Evolutionary conservation across 92 coral and sea anemone genomes (phyloP).

Genomic region (Metridium senile): DNA sequence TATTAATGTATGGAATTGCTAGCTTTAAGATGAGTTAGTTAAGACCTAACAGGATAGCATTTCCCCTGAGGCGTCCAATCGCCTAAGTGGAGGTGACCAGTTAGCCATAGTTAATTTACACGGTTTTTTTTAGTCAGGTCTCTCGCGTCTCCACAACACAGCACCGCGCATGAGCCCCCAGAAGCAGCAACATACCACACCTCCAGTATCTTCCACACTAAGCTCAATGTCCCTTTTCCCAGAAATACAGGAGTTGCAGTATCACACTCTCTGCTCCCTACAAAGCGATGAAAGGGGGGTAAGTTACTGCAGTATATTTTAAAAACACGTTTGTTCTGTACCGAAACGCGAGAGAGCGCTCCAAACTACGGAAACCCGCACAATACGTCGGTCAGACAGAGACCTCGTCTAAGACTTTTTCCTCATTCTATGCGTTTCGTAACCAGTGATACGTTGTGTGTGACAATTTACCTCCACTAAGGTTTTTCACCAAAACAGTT

Average conservation of each 20-base stretch:
- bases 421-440: constrained; percentile 20
- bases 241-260: constrained; percentile 67
- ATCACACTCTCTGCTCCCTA: constrained; percentile 59
- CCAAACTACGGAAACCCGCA: constrained; percentile 29
- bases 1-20: constrained; percentile 24
- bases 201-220: constrained; percentile 34
- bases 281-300: constrained; percentile 71
- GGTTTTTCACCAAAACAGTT: constrained; percentile 30
- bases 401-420: constrained; percentile 26
- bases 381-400: constrained; percentile 29
- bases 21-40: constrained; percentile 28
- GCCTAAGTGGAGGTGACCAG: constrained; percentile 46
- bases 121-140: constrained; percentile 42
- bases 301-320: constrained; percentile 37
- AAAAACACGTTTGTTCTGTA: constrained; percentile 22
- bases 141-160: constrained; percentile 44
- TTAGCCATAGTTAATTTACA: constrained; percentile 52
- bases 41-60: constrained; percentile 42
- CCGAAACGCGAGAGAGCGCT: constrained; percentile 35
- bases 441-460: constrained; percentile 7
- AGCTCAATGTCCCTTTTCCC: constrained; percentile 57
- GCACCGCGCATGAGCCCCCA: constrained; percentile 56
- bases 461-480: constrained; percentile 20
- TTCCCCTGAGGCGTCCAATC: constrained; percentile 49
- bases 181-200: constrained; percentile 46